Evolutionary conservation across 2,113 vertebrate genomes (phyloP).

Genomic region (Scomber scombrus): DNA sequence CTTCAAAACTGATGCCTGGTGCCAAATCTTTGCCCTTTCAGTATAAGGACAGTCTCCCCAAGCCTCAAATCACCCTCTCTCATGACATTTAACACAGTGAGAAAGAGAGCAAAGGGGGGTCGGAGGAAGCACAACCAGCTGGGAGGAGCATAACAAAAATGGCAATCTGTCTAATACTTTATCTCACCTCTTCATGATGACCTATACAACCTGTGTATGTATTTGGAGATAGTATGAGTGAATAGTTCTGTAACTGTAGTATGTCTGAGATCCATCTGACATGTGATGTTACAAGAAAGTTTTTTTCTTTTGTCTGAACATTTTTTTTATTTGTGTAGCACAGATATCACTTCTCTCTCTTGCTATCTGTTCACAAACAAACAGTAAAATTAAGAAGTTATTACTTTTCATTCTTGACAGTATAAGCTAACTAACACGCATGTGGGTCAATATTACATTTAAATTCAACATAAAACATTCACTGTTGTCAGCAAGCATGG

Average conservation of each 20-base stretch:
- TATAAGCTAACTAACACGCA: neutral
- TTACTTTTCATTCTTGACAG: neutral
- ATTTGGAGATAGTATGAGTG: neutral
- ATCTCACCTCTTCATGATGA: slow-evolving; percentile 37
- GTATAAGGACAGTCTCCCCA: slow-evolving; percentile 66
- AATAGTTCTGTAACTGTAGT: no score
- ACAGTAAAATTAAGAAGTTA: neutral
- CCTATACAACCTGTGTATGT: slow-evolving; percentile 9
- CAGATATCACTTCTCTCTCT: neutral
- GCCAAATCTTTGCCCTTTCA: slow-evolving; percentile 78
- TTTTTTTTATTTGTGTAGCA: no score
- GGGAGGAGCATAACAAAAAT: slow-evolving; percentile 58
- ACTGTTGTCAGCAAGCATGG: neutral
- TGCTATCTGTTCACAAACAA: slow-evolving; percentile 7
- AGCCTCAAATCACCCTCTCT: slow-evolving; percentile 68
- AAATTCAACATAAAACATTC: neutral
- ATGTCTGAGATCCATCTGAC: no score
- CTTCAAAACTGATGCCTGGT: slow-evolving; percentile 59
- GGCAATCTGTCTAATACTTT: slow-evolving; percentile 40
- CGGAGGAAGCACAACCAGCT: slow-evolving; percentile 61
- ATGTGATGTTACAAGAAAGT: no score
- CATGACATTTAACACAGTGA: slow-evolving; percentile 75
- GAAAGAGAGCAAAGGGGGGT: slow-evolving; percentile 58
- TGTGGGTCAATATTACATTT: neutral
- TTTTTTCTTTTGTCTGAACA: no score